Percentiles rank a stretch among this genome's conserved stretches.
Evolutionary conservation across 2,797 vertebrate genomes (phyloP).

Genomic region (Tiaroga cobitis): DNA sequence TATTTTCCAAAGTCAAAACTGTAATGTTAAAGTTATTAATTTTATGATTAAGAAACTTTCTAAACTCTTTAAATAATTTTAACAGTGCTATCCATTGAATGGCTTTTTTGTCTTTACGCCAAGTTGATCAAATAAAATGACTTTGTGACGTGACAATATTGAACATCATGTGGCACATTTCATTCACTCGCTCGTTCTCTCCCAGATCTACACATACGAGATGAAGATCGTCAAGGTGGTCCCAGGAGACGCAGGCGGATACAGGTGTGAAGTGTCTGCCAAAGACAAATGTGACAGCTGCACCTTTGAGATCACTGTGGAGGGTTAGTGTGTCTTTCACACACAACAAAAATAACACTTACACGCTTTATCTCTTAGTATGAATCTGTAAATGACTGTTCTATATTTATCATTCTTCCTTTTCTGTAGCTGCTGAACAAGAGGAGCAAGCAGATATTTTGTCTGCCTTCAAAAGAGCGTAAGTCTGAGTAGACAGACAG

Average conservation of each 20-base stretch:
- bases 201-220: conserved; percentile 84
- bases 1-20: not conserved
- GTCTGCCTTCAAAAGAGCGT: conserved; percentile 81
- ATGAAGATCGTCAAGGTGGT: conserved; percentile 83
- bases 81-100: not conserved
- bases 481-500: conserved; percentile 56
- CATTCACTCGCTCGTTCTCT: not conserved
- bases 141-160: not conserved
- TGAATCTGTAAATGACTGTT: not conserved
- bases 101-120: not conserved
- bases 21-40: not conserved
- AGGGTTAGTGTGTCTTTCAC: conserved; percentile 73
- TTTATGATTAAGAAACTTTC: not conserved
- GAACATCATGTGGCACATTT: not conserved
- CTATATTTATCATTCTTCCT: not conserved
- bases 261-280: conserved; percentile 86
- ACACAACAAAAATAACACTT: conserved; percentile 20
- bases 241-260: conserved; percentile 80
- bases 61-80: not conserved
- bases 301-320: conserved; percentile 83
- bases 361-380: not conserved
- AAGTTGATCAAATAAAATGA: not conserved
- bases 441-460: conserved; percentile 71
- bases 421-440: conserved; percentile 71
- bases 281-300: conserved; percentile 90